Evolutionary conservation across 2,113 vertebrate genomes (phyloP).

Genomic region (Tragelaphus scriptus): DNA sequence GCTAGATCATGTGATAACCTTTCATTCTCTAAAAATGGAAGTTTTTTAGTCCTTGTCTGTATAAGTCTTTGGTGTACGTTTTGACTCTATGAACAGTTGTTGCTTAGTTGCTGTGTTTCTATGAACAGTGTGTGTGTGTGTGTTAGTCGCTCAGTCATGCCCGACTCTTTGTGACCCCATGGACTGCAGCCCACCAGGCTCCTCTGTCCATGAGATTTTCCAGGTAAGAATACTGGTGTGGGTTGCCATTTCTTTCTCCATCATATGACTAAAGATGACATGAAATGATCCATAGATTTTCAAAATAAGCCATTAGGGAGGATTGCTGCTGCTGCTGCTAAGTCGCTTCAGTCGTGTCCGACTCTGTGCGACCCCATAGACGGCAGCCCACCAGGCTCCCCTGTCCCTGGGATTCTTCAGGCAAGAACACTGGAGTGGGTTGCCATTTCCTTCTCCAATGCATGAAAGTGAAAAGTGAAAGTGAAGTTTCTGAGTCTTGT

Average conservation of each 20-base stretch:
- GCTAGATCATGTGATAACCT: not conserved
- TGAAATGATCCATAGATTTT: not conserved
- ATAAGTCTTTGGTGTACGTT: too few species aligned
- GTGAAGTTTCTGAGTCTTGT: too few species aligned
- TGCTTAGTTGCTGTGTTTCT: too few species aligned
- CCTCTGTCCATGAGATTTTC: not conserved
- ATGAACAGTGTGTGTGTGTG: not conserved
- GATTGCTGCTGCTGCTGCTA: not conserved
- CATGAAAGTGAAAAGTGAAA: too few species aligned
- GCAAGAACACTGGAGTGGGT: too few species aligned
- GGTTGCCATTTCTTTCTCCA: not conserved
- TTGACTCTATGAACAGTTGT: too few species aligned
- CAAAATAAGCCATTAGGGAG: not conserved
- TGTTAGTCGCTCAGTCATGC: rapidly evolving
- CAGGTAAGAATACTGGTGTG: not conserved
- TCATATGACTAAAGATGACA: not conserved
- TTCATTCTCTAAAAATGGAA: not conserved
- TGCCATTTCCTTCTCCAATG: too few species aligned
- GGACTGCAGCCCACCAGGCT: not conserved
- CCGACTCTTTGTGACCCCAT: not conserved
- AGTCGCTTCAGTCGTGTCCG: too few species aligned
- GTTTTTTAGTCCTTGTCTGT: too few species aligned
- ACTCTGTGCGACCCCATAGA: too few species aligned
- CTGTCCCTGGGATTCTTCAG: too few species aligned
- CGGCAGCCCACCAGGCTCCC: too few species aligned